Evolutionary conservation across 2,888 invertebrate species (phyloP), one percentile per base, ranked within the genome.

Genomic region (Andrena haemorrhoa): DNA sequence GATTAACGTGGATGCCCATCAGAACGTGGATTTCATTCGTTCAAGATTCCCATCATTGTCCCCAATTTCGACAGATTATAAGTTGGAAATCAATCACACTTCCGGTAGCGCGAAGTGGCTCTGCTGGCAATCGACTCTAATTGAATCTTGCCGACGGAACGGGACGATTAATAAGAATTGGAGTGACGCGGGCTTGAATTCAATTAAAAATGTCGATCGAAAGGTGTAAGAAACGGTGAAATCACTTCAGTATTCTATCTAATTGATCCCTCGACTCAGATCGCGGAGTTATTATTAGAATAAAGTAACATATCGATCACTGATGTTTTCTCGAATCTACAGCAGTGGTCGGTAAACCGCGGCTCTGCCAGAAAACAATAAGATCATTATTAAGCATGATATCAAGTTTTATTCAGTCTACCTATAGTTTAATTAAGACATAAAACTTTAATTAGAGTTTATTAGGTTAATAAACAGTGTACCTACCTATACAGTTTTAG

Each of bases 151-250:
- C 20, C 66, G 78, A 56, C 58, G 60, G 70, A 66, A 58, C 70
- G 70, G 73, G 78, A 75, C 79, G 72, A 86, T 86, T 87, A 87
- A 86, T 85, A 75, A 78, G 85, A 84, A 85, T 75, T 75, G 73
- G 83, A 69, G 56, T 83, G 86, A 85, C 86, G 66, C 51, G 53
- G 35, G 23, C 10, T 10, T 41, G 33, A 76, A 86, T 87, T 74
- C 53, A 72, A 85, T 86, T 85, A 87, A 53, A 60, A 68, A 60
- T 29, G 41, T 60, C 58, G n/a, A 70, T 70, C 47, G 69, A 47
- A 58, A 58, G 53, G 58, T 41, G 56, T 63, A 51, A 49, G 63
- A 23, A 72, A 49, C 63, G 63, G 41, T 26, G n/a, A 33, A 20
- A 26, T 29, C 41, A 41, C 41, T 56, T 56, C n/a, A 10, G 23